Evolutionary conservation across 2,888 invertebrate species (phyloP).

Genomic region (Ecliptopera silaceata): DNA sequence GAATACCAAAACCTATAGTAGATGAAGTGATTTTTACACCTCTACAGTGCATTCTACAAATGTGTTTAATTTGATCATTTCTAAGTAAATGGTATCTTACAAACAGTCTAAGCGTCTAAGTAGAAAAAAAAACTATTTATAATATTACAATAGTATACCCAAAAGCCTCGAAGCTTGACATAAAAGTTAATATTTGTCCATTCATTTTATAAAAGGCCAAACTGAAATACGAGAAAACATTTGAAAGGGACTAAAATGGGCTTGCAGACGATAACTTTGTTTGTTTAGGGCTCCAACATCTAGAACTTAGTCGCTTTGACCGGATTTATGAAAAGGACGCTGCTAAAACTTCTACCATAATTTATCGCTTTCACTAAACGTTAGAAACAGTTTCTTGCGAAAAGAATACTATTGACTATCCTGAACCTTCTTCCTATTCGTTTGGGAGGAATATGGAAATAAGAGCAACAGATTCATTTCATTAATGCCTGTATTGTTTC

Average conservation of each 20-base stretch:
- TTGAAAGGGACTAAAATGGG: conserved; percentile 14
- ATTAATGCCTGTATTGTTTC: conserved; percentile 28
- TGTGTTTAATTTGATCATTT: background rate
- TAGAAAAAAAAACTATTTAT: background rate
- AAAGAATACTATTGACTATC: background rate
- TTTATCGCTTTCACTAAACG: conserved; percentile 15
- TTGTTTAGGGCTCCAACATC: conserved; percentile 29
- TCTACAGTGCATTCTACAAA: background rate
- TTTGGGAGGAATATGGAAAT: conserved; percentile 4
- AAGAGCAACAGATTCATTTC: conserved; percentile 18
- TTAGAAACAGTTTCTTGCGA: conserved; percentile 13
- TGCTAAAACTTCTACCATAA: conserved; percentile 24
- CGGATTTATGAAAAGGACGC: conserved; percentile 26
- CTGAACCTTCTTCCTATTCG: background rate
- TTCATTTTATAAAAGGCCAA: conserved; percentile 11
- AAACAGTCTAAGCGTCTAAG: background rate
- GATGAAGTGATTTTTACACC: background rate
- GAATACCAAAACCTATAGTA: conserved; percentile 12
- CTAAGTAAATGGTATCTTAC: too few relatives aligned
- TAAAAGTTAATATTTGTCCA: conserved; percentile 3
- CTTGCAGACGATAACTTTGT: conserved; percentile 33
- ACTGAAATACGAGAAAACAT: conserved; percentile 18
- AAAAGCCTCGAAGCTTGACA: background rate
- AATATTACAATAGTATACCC: background rate
- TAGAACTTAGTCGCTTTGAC: conserved; percentile 27